These are phyloP conservation scores for Setophaga petechia DNA, from an alignment of 2,113 vertebrate genomes.

Conservation along the genomic window DNA sequence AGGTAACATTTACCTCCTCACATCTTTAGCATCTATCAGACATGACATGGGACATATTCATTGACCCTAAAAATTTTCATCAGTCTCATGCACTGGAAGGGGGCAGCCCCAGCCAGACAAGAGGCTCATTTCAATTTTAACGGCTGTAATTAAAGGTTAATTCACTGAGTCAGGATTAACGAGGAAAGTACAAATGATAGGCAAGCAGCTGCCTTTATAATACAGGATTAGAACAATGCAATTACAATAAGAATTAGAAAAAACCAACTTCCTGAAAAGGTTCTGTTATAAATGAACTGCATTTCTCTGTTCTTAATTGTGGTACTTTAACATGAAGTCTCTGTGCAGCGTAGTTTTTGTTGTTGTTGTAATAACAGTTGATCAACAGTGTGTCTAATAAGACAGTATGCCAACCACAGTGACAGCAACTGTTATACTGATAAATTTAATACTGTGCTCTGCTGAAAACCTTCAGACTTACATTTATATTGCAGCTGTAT, in stretches of 20 bases:
- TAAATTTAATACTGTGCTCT: not conserved
- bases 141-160: conserved; percentile 97
- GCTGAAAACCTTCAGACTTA: not conserved
- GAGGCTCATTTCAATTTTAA: conserved; percentile 92
- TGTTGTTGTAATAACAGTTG: conserved; percentile 28
- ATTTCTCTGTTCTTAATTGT: conserved; percentile 66
- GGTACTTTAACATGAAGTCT: conserved; percentile 54
- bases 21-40: conserved; percentile 87
- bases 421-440: not conserved
- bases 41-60: conserved; percentile 89
- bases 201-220: conserved; percentile 92
- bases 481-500: not conserved
- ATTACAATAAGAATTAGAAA: conserved; percentile 87
- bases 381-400: conserved; percentile 25
- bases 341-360: not conserved
- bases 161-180: conserved; percentile 96
- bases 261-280: conserved; percentile 77
- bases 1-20: conserved; percentile 90
- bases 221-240: conserved; percentile 94
- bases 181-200: conserved; percentile 95
- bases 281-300: conserved; percentile 71
- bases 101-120: conserved; percentile 80
- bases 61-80: conserved; percentile 93
- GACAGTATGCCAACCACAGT: not conserved
- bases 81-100: conserved; percentile 81